Evolutionary conservation across 1,140 invertebrate species (phyloP).

Genomic region (Megalonaias nervosa): DNA sequence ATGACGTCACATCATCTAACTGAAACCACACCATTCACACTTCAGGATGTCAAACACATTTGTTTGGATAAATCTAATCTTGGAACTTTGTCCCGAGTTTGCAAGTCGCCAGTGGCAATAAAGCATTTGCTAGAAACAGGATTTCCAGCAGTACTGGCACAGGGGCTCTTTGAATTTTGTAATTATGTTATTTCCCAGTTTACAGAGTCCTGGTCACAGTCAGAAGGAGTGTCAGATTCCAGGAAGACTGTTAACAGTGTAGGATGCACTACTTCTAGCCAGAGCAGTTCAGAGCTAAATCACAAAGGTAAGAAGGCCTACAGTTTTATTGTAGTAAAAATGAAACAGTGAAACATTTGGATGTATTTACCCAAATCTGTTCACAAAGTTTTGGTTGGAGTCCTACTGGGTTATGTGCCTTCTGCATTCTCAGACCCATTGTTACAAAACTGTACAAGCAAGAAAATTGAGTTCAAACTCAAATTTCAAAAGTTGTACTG

Average conservation of each 20-base stretch:
- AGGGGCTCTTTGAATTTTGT: conserved; percentile 68
- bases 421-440: no score
- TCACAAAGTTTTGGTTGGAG: no score
- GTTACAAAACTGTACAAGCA: no score
- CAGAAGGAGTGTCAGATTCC: conserved; percentile 51
- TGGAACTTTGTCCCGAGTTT: conserved; percentile 81
- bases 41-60: conserved; percentile 60
- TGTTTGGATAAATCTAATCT: conserved; percentile 77
- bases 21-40: conserved; percentile 24
- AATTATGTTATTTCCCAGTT: conserved; percentile 58
- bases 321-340: no score
- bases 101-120: conserved; percentile 83
- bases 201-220: conserved; percentile 42
- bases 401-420: no score
- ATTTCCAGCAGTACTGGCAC: conserved; percentile 80
- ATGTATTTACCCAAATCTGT: no score
- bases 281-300: neutral
- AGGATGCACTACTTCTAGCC: neutral
- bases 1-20: conserved; percentile 1
- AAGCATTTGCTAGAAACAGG: conserved; percentile 83
- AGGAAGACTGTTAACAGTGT: conserved; percentile 48
- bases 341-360: no score
- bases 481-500: no score
- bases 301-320: conserved; percentile 13
- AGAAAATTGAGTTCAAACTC: no score